phyloP scores from a whole-genome alignment of 2,113 vertebrate genomes.

The Passer domesticus region DNA sequence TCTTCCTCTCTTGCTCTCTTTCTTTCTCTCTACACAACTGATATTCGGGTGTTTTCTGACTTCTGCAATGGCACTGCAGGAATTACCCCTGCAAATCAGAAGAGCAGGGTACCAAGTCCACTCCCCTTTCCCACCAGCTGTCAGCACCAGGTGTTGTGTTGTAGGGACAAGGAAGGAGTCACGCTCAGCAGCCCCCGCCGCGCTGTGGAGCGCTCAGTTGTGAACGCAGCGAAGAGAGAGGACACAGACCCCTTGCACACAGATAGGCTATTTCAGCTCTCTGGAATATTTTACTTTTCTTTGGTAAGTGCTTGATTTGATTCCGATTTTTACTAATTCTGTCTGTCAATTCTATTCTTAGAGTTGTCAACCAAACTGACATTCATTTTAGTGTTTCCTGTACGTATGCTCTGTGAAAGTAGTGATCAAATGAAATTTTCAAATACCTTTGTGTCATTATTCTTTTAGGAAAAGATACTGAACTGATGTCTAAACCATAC shows the following conservation, averaged over 20 bases:
- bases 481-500: background rate
- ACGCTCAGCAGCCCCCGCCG: background rate
- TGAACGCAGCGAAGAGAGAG: background rate
- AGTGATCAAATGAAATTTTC: background rate
- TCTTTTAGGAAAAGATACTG: background rate
- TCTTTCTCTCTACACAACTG: background rate
- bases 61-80: background rate
- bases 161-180: background rate
- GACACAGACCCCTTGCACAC: background rate
- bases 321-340: background rate
- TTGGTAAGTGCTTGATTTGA: background rate
- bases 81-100: background rate
- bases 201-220: background rate
- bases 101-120: background rate
- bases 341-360: background rate
- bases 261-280: background rate
- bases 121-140: background rate
- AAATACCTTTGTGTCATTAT: background rate
- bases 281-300: background rate
- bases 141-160: background rate
- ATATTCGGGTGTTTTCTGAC: background rate
- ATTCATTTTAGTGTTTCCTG: background rate
- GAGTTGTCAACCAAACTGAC: background rate
- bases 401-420: background rate
- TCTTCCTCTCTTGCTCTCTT: background rate